Evolutionary conservation across 2,888 invertebrate species (phyloP).

Genomic region (Pyrrhosoma nymphula): DNA sequence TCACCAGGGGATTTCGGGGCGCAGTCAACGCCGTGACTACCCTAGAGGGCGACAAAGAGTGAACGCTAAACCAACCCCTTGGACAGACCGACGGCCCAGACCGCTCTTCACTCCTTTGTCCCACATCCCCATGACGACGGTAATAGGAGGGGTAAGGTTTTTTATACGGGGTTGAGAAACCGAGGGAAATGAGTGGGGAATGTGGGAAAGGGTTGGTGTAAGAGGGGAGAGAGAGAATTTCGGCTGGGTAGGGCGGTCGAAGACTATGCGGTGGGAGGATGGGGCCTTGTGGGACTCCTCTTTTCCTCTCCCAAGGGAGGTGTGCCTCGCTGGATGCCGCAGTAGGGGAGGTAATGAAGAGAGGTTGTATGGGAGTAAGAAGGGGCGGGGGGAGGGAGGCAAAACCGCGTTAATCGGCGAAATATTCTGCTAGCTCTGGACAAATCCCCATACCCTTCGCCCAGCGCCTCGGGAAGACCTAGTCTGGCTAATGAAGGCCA

Average conservation of each 20-base stretch:
- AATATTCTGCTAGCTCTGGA: constrained; percentile 11
- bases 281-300: background rate
- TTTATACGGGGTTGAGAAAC: background rate
- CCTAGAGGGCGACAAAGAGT: background rate
- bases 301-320: background rate
- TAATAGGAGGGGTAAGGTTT: background rate
- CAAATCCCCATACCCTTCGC: background rate
- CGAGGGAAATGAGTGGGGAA: background rate
- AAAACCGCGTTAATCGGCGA: constrained; percentile 5
- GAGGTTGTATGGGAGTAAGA: background rate
- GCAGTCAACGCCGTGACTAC: background rate
- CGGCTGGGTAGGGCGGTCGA: background rate
- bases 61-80: background rate
- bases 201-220: background rate
- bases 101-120: background rate
- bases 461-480: background rate
- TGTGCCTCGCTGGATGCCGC: background rate
- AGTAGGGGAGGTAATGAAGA: background rate
- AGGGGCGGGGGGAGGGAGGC: background rate
- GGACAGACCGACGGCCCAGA: background rate
- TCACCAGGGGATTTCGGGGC: background rate
- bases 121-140: background rate
- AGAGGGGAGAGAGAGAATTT: background rate
- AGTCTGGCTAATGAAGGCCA: background rate
- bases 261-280: background rate